Evolutionary conservation across 2,113 vertebrate genomes (phyloP), one percentile per base, ranked within the genome.

Genomic region (Myxocyprinus asiaticus): DNA sequence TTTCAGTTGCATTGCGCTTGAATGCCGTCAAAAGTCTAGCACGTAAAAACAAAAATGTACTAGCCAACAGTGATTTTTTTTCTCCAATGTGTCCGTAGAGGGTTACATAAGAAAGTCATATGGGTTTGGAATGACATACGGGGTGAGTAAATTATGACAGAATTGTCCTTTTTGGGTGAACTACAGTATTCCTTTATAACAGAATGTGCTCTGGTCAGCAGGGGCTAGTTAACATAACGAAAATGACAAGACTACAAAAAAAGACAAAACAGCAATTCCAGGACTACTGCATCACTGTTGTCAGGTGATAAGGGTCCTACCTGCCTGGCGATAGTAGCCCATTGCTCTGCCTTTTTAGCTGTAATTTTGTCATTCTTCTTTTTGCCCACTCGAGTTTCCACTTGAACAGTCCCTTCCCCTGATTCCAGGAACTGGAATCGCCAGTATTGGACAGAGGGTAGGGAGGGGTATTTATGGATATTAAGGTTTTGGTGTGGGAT

Each of bases 271-370:
- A 33, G 9, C 48, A 67, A 55, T 12, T 15, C 8, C 63, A 51
- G 56, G 62, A 59, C 79, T 68, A 67, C 74, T 74, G 47, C 62
- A 79, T 85, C 51, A 79, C 44, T 22, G 50, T 82, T 82, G 73
- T 71, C 76, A 67, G 65, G 82, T 87, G 90, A 73, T 85, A 79
- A 74, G 77, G 87, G 87, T 93, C 96, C 92, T 98, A 99, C 96
- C 97, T 98, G 96, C 94, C 96, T 94, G 94, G 96, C 86, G 85
- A 96, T 91, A 91, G 93, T 89, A 92, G 98, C 96, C 98, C 97
- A 99, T 86, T 95, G 94, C 87, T 95, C 90, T 94, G 97, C 96
- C 94, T 96, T 95, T 81, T 91, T 92, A 94, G 95, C 94, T 92
- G 93, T 95, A 86, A 88, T 84, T 92, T 93, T 94, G 85, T 94